Evolutionary conservation across 1,140 invertebrate genomes (phyloP), one percentile per base, ranked within the genome.

Genomic region (Araneus ventricosus): DNA sequence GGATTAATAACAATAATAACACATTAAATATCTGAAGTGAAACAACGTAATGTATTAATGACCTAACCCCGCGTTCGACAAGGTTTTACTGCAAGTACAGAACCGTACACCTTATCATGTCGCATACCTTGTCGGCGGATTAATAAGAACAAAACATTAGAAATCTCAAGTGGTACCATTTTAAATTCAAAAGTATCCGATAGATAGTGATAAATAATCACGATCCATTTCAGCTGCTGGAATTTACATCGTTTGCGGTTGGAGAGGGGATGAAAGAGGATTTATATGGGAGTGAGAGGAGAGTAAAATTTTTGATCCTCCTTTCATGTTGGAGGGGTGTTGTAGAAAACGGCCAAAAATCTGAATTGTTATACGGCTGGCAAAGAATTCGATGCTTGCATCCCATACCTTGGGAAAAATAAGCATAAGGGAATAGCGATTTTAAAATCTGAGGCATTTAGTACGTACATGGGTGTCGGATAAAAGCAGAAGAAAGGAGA

Each of bases 401-500:
- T 75, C 70, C 24, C 39, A 82, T 45, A 45, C 80, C 39, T 82
- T 82, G 80, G 45, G n/a, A n/a, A 82, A 82, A 45, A 82, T 45
- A 82, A 82, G 80, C 80, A 82, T 52, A 52, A 82, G 80, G 80
- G n/a, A 82, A 14, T n/a, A 52, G n/a, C 80, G 80, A 82, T 45
- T 41, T 52, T 75, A 75, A 75, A 75, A 75, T 75, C 70, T 37
- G 34, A 57, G 67, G 67, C 70, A 89, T 89, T 89, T 89, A 89
- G 67, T 75, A 45, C n/a, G 88, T 79, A 89, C 88, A 89, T 79
- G 88, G 88, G 88, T 89, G 70, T 34, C 20, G 70, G 14, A 75
- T 79, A 63, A 89, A 89, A 79, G 88, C 41, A 2, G 27, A 89
- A 52, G 88, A 89, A 89, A 89, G 67, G 67, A 67, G 22, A 59